A percentile compares a stretch with the other conserved stretches of the same genome.
phyloP scores from a whole-genome alignment of 2,888 invertebrate species.

The Orthonychiurus folsomi region DNA sequence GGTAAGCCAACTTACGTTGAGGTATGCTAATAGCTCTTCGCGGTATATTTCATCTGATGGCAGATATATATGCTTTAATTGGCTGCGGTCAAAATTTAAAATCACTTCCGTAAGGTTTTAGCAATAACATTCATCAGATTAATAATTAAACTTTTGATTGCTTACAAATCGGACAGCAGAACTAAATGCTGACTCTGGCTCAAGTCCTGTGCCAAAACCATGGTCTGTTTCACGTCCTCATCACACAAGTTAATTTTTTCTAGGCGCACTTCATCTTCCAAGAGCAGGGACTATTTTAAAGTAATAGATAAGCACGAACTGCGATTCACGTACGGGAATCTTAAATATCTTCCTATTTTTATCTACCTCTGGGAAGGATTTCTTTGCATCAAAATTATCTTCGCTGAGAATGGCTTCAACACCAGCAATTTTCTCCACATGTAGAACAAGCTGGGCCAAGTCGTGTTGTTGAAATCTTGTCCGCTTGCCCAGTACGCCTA shows the following conservation, averaged over 20 bases:
- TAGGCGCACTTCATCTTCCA: slow-evolving; percentile 77
- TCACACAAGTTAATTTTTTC: slow-evolving; percentile 66
- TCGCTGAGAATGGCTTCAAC: too few relatives aligned
- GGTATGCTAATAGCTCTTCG: slow-evolving; percentile 74
- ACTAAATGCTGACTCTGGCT: slow-evolving; percentile 69
- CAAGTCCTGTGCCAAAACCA: slow-evolving; percentile 47
- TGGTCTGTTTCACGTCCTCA: slow-evolving; percentile 46
- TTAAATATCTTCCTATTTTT: too few relatives aligned
- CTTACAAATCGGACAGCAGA: slow-evolving; percentile 66
- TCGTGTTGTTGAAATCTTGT: slow-evolving; percentile 78
- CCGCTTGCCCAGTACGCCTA: slow-evolving; percentile 75
- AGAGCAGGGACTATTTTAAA: too few relatives aligned
- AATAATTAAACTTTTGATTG: slow-evolving; percentile 4
- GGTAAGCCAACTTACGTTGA: too few relatives aligned
- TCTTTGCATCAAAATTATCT: too few relatives aligned
- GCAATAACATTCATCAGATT: too few relatives aligned
- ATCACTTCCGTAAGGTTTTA: too few relatives aligned
- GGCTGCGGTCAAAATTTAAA: slow-evolving; percentile 11
- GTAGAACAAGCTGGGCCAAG: slow-evolving; percentile 71
- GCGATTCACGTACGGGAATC: too few relatives aligned
- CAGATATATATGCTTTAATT: slow-evolving; percentile 53
- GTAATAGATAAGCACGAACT: too few relatives aligned
- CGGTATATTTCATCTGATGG: slow-evolving; percentile 68
- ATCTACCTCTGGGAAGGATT: slow-evolving; percentile 13
- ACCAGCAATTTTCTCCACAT: slow-evolving; percentile 48